phyloP scores from a whole-genome alignment of 1,140 invertebrate genomes.

The Drosophila oshimai region DNA sequence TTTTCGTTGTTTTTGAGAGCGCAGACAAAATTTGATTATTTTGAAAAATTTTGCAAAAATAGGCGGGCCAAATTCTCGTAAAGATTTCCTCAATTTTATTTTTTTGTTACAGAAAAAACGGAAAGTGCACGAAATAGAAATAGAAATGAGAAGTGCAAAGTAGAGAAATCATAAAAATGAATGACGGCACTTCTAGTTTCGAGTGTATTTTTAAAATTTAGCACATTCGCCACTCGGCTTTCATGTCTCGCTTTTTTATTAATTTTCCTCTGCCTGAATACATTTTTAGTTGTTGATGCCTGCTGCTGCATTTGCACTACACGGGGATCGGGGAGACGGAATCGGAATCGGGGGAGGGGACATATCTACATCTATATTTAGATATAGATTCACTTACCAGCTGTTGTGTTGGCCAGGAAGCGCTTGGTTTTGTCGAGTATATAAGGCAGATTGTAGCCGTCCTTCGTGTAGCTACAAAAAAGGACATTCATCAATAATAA shows the following conservation, averaged over 20 bases:
- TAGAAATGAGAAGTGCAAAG: conserved; percentile 58
- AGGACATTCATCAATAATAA: conserved; percentile 16
- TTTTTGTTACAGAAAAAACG: conserved; percentile 21
- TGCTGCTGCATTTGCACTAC: conserved; percentile 77
- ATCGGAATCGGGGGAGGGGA: neutral
- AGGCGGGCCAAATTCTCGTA: conserved; percentile 63
- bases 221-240: conserved; percentile 42
- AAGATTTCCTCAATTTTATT: conserved; percentile 25
- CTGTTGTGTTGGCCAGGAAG: conserved; percentile 82
- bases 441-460: conserved; percentile 82
- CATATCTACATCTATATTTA: conserved; percentile 26
- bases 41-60: conserved; percentile 43
- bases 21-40: conserved; percentile 29
- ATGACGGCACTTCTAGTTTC: conserved; percentile 58
- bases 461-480: conserved; percentile 73
- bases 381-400: conserved; percentile 64
- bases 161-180: conserved; percentile 59
- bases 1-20: conserved; percentile 15
- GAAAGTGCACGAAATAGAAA: conserved; percentile 44
- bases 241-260: conserved; percentile 18
- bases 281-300: conserved; percentile 29
- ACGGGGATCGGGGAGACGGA: conserved; percentile 7
- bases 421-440: conserved; percentile 82
- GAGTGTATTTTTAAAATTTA: conserved; percentile 63
- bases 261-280: conserved; percentile 40